Base-by-base conservation (phyloP, 2,113 vertebrate species). In the Vulpes lagopus region DNA sequence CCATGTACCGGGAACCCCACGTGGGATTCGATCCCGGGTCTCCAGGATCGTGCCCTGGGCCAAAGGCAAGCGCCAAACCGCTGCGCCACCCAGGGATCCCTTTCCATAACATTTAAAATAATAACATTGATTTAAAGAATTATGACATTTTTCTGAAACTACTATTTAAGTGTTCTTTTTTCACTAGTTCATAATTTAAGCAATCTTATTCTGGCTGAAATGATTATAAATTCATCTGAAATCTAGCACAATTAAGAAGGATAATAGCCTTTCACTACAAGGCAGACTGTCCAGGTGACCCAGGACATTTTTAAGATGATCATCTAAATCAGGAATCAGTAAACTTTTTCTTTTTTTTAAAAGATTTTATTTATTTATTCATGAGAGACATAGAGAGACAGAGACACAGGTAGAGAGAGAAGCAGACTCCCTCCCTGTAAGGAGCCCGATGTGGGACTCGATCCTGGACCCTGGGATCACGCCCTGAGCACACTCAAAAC, bases 191-290 rank as follows among this genome's bases (percentile, higher is more conserved):
- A 80, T 17, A 91, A 53, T 84, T 73, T 11, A 86, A 85, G 23
- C 53, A 35, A 73, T 82, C 27, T 78, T 92, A 59, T 3, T 87
- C 38, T 94, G 51, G 38, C 60, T 59, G 55, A 86, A 95, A 20
- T 71, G 49, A 97, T 89, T 51, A 85, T 74, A 94, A 80, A 67
- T 96, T 89, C 27, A 64, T 89, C 32, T 83, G 74, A 87, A 97
- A 82, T 71, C 30, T 55, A 84, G 49, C 73, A 49, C 43, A 55
- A 57, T 85, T 43, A 95, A 60, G 74, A 60, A 69, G 27, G 80
- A 57, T 55, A 67, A 62, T 43, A 90, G 4, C 35, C 9, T 94
- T 96, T 20, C 19, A 16, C 62, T 90, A 35, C 81, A 60, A 88
- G 69, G 32, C 27, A 51, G 38, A 49, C 57, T 51, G 22, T 67